Conservation (phyloP, 2,888 invertebrate genomes). For the Nasonia oneida region DNA sequence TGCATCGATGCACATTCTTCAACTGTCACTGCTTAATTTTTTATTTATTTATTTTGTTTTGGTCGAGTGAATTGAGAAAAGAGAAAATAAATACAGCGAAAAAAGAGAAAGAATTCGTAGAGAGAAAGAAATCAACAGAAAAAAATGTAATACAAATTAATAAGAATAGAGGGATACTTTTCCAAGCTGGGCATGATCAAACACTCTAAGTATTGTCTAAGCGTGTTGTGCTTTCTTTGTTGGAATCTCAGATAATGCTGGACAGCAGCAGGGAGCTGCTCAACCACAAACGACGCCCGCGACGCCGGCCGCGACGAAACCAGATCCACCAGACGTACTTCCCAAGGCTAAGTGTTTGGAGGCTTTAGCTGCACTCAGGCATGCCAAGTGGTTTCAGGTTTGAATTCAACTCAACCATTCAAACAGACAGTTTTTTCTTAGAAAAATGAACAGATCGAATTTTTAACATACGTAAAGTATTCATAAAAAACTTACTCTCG, state of each 20-base stretch:
- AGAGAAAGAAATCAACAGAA: slow-evolving; percentile 38
- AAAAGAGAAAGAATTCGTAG: not conserved
- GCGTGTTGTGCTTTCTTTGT: slow-evolving; percentile 80
- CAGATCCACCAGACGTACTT: slow-evolving; percentile 93
- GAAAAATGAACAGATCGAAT: slow-evolving; percentile 38
- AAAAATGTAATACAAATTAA: slow-evolving; percentile 31
- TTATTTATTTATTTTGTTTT: slow-evolving; percentile 59
- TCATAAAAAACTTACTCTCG: slow-evolving; percentile 30
- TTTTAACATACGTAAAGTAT: slow-evolving; percentile 22
- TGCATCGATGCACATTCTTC: slow-evolving; percentile 56
- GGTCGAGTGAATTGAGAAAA: slow-evolving; percentile 27
- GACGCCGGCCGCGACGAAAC: slow-evolving; percentile 88
- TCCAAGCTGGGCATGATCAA: slow-evolving; percentile 78
- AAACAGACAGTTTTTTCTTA: slow-evolving; percentile 64
- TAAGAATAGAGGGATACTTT: slow-evolving; percentile 70
- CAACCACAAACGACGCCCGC: slow-evolving; percentile 83
- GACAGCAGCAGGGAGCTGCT: slow-evolving; percentile 79
- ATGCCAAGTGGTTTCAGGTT: slow-evolving; percentile 99
- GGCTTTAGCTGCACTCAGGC: slow-evolving; percentile 99
- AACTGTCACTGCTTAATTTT: slow-evolving; percentile 43
- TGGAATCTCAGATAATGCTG: slow-evolving; percentile 80
- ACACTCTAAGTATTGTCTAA: slow-evolving; percentile 80
- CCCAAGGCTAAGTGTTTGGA: slow-evolving; percentile 99
- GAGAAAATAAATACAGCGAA: slow-evolving; percentile 1
- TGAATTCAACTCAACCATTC: slow-evolving; percentile 80